phyloP scores from a whole-genome alignment of 1,140 invertebrate species.

The honey bee (Apis mellifera) region Amel_HAv3.1 CM009942.2:7684501-7685000 shows the following conservation, averaged over 20 bases:
- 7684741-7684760: conserved; percentile 33
- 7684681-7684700: neutral
- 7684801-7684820: conserved; percentile 68
- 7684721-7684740: conserved; percentile 1
- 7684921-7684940: conserved; percentile 92
- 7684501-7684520: conserved; percentile 16
- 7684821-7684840: conserved; percentile 82
- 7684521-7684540: conserved; percentile 12
- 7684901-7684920: conserved; percentile 91
- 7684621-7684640: neutral
- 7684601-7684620: neutral
- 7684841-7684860: conserved; percentile 89
- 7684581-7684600: conserved; percentile 9
- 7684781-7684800: conserved; percentile 79
- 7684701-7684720: too few species aligned
- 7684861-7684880: conserved; percentile 89
- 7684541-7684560: conserved; percentile 17
- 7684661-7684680: conserved; percentile 41
- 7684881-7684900: conserved; percentile 89
- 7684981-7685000: conserved; percentile 39
- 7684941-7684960: conserved; percentile 90
- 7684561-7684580: conserved; percentile 5
- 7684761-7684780: conserved; percentile 50
- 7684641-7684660: conserved; percentile 40
- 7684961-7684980: conserved; percentile 91